A percentile compares a stretch with the other conserved stretches of the same genome.
Conservation (phyloP, 2,797 vertebrate genomes). For the Chelidonichthys spinosus region DNA sequence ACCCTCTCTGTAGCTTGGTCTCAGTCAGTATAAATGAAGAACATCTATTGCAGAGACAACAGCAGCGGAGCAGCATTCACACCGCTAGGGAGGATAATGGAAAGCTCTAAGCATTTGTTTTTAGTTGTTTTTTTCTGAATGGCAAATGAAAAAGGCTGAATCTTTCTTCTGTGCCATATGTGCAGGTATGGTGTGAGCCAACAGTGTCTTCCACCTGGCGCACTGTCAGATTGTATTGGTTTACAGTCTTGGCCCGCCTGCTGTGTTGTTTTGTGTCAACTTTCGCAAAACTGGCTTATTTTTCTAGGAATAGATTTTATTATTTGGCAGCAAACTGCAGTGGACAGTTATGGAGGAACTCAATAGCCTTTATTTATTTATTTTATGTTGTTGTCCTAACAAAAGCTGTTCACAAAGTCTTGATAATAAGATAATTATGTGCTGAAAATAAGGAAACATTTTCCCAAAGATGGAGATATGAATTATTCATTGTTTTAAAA, state of each 20-base stretch:
- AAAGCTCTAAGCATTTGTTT: constrained; percentile 43
- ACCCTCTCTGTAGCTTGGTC: constrained; percentile 23
- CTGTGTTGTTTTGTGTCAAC: constrained; percentile 26
- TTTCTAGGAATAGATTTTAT: constrained; percentile 15
- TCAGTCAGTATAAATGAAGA: constrained; percentile 44
- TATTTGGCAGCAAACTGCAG: constrained; percentile 4
- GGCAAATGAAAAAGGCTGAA: constrained; percentile 38
- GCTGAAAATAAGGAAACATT: background rate
- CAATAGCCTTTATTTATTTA: background rate
- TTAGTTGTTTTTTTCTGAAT: constrained; percentile 35
- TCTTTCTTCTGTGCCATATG: constrained; percentile 23
- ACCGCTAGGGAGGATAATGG: constrained; percentile 20
- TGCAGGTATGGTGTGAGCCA: constrained; percentile 35
- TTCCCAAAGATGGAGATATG: background rate
- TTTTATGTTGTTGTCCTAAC: constrained; percentile 4
- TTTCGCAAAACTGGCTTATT: constrained; percentile 22
- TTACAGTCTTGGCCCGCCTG: constrained; percentile 19
- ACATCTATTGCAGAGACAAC: constrained; percentile 16
- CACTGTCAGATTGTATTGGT: constrained; percentile 27
- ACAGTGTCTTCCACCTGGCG: constrained; percentile 22
- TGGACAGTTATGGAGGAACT: background rate
- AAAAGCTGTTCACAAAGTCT: background rate
- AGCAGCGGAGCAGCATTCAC: constrained; percentile 9
- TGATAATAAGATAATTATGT: constrained; percentile 20
- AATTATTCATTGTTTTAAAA: constrained; percentile 11